Conservation (phyloP, 2,888 invertebrate genomes). For the Lasioglossum morio region DNA sequence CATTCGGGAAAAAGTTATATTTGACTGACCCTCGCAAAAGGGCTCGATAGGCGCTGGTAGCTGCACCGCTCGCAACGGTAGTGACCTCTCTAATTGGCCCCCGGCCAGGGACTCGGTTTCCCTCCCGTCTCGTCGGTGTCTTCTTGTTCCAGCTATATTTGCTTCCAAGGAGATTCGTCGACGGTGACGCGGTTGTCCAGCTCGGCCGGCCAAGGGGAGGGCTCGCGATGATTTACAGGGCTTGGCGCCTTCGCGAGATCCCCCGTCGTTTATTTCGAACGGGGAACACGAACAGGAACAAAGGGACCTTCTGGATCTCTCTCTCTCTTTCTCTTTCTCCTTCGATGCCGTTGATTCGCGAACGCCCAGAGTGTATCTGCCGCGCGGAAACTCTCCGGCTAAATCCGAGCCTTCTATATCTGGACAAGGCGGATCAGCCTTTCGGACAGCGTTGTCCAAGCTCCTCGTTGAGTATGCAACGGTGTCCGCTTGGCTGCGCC, state of each 20-base stretch:
- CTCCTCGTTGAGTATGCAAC: neutral
- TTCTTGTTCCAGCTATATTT: conserved; percentile 78
- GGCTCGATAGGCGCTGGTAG: neutral
- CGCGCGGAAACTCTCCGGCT: neutral
- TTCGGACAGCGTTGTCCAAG: conserved; percentile 16
- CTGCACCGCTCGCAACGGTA: conserved; percentile 2
- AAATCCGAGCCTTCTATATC: conserved; percentile 20
- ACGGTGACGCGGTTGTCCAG: conserved; percentile 68
- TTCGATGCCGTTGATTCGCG: conserved; percentile 7
- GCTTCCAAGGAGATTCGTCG: conserved; percentile 70
- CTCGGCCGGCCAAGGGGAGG: conserved; percentile 31
- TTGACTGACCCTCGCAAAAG: neutral
- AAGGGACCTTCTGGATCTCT: conserved; percentile 1
- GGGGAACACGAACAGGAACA: conserved; percentile 26
- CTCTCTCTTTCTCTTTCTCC: neutral
- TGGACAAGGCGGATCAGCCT: conserved; percentile 16
- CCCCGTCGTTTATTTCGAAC: conserved; percentile 35
- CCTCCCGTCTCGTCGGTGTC: conserved; percentile 61
- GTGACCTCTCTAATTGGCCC: conserved; percentile 73
- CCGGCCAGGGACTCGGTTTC: conserved; percentile 64
- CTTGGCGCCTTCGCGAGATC: conserved; percentile 42
- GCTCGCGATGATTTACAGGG: conserved; percentile 54
- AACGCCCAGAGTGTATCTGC: neutral
- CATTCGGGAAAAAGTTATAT: neutral
- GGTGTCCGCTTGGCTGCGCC: neutral